phyloP scores from a whole-genome alignment of 1,140 invertebrate species.

The Diabrotica undecimpunctata region DNA sequence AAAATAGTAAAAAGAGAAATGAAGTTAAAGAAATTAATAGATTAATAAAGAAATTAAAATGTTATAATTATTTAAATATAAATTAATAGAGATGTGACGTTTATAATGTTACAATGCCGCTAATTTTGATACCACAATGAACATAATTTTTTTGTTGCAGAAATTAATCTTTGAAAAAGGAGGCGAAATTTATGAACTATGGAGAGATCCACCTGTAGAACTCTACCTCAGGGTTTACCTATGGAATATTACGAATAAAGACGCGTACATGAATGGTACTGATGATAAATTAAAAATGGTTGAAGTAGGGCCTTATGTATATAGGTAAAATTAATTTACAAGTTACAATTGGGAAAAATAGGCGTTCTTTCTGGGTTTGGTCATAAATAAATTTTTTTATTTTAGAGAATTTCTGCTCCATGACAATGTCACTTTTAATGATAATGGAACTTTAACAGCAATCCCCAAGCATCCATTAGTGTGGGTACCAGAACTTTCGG shows the following conservation, averaged over 20 bases:
- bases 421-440: constrained; percentile 66
- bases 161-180: constrained; percentile 68
- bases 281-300: constrained; percentile 69
- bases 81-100: no score
- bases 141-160: constrained; percentile 46
- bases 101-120: no score
- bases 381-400: constrained; percentile 17
- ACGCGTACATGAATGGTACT: constrained; percentile 69
- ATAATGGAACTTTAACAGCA: constrained; percentile 68
- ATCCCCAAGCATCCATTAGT: constrained; percentile 65
- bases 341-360: no score
- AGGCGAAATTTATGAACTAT: constrained; percentile 79
- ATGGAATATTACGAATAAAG: constrained; percentile 84
- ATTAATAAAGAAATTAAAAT: no score
- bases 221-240: constrained; percentile 81
- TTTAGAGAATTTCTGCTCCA: constrained; percentile 68
- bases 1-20: no score
- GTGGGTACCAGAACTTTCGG: constrained; percentile 68
- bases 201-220: constrained; percentile 78
- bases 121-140: not conserved
- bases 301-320: constrained; percentile 87
- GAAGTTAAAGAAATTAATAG: no score
- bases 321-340: constrained; percentile 61
- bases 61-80: no score
- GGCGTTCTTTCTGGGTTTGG: no score